phyloP scores from a whole-genome alignment of 2,113 vertebrate species.

The Myrmecobius fasciatus region DNA sequence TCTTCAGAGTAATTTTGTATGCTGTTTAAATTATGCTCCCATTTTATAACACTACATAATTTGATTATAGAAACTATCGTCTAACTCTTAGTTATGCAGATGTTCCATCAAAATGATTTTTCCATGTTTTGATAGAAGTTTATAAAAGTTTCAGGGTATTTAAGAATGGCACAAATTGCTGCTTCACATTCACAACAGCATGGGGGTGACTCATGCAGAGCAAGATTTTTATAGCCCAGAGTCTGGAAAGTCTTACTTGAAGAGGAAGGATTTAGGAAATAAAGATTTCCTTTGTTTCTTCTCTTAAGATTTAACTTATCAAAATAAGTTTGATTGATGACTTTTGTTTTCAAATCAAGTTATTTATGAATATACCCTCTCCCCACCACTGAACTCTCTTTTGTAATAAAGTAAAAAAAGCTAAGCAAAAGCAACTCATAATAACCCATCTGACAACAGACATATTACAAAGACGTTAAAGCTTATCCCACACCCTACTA shows the following conservation, averaged over 20 bases:
- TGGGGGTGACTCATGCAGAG: background rate
- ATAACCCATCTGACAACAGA: background rate
- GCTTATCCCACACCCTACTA: background rate
- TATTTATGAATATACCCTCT: background rate
- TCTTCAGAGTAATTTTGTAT: conserved; percentile 70
- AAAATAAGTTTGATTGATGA: background rate
- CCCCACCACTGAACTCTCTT: background rate
- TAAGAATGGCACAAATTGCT: background rate
- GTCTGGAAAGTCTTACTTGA: background rate
- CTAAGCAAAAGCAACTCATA: background rate
- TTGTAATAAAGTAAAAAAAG: background rate
- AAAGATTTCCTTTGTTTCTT: background rate
- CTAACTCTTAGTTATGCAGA: conserved; percentile 65
- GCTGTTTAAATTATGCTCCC: conserved; percentile 69
- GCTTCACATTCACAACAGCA: too few species aligned
- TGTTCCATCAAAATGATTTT: conserved; percentile 53
- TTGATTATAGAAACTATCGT: conserved; percentile 68
- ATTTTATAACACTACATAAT: conserved; percentile 65
- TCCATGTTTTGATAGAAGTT: conserved; percentile 30
- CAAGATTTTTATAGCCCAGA: background rate
- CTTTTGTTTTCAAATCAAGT: background rate
- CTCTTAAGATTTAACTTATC: background rate
- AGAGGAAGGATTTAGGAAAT: background rate
- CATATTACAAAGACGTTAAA: background rate
- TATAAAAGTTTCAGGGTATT: background rate